These are phyloP conservation scores for Xylocampa areola DNA, from an alignment of 2,888 invertebrate species.

Conservation along the genomic window DNA sequence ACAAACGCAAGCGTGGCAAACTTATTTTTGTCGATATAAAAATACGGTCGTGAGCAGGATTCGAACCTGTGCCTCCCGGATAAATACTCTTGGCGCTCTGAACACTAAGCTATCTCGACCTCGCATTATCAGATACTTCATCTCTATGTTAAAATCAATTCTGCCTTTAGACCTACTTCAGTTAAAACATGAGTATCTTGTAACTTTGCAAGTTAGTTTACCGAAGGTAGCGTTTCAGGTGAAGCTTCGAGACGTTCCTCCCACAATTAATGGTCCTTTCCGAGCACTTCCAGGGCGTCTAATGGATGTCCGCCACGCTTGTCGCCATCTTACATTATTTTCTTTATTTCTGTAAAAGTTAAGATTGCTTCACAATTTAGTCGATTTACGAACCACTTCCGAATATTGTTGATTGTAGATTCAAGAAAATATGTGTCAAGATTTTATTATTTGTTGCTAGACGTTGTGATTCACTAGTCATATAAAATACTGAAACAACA, in stretches of 20 bases:
- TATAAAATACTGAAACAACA: constrained; percentile 27
- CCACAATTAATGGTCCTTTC: constrained; percentile 67
- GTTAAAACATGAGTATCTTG: constrained; percentile 35
- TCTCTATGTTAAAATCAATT: constrained; percentile 4
- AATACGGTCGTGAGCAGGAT: too few relatives aligned
- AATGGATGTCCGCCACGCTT: constrained; percentile 66
- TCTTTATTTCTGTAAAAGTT: constrained; percentile 47
- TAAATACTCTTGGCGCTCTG: too few relatives aligned
- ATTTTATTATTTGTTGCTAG: constrained; percentile 30
- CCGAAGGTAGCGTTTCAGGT: constrained; percentile 57
- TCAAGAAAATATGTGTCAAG: constrained; percentile 6
- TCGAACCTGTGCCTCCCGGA: too few relatives aligned
- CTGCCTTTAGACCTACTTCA: constrained; percentile 15
- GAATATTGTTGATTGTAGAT: constrained; percentile 22
- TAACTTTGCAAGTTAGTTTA: constrained; percentile 52
- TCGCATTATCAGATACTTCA: too few relatives aligned
- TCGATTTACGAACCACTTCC: constrained; percentile 23
- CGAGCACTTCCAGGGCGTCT: constrained; percentile 64
- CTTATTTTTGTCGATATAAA: too few relatives aligned
- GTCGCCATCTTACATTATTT: constrained; percentile 46
- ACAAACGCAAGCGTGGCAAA: too few relatives aligned
- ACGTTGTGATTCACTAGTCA: constrained; percentile 17
- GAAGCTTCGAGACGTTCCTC: constrained; percentile 55
- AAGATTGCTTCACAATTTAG: constrained; percentile 38
- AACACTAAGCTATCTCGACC: too few relatives aligned